Conservation (phyloP, 2,797 vertebrate species). For the Podarcis lilfordi region DNA sequence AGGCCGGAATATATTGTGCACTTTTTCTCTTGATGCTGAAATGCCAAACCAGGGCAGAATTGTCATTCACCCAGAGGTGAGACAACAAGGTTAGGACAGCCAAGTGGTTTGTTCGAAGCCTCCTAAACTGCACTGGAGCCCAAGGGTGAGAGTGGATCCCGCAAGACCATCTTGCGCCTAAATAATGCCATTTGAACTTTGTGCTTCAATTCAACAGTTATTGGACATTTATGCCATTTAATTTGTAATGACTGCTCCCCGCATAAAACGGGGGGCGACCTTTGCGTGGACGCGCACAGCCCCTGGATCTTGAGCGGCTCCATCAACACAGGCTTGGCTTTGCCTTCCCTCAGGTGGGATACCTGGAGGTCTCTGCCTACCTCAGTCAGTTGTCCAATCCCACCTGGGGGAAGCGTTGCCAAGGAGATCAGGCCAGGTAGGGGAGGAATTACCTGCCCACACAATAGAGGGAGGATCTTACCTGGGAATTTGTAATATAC, state of each 20-base stretch:
- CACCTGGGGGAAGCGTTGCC: no score
- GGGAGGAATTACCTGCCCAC: no score
- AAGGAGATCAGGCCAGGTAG: no score
- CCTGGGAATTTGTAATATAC: neutral
- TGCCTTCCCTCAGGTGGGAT: no score
- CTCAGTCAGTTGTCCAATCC: no score
- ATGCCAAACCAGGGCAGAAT: neutral
- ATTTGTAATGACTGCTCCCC: neutral
- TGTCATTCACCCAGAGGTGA: neutral
- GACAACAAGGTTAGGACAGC: neutral
- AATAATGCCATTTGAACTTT: neutral
- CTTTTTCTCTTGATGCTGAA: neutral
- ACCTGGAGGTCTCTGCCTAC: no score
- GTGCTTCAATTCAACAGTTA: neutral
- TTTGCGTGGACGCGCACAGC: no score
- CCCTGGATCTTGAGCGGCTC: no score
- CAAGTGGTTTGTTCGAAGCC: neutral
- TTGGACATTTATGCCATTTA: neutral
- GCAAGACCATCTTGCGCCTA: no score
- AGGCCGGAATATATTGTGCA: neutral
- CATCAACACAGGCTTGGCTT: no score
- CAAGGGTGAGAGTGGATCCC: neutral
- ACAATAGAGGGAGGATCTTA: no score
- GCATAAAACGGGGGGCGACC: no score
- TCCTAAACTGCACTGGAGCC: neutral